Evolutionary conservation across 1,140 invertebrate genomes (phyloP).

Genomic region (Aradophagus sp.): DNA sequence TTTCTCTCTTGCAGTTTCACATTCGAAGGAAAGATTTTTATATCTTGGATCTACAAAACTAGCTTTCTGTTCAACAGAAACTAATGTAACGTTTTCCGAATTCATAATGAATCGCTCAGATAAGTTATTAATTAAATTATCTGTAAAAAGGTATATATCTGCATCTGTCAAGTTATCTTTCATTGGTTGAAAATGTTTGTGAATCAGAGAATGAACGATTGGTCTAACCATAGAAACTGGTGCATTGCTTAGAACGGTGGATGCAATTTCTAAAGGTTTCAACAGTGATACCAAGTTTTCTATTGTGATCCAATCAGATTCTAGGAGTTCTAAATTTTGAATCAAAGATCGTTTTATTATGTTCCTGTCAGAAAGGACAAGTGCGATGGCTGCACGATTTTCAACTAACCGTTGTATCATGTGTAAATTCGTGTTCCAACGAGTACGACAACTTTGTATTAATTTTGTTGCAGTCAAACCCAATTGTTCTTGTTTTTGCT

Average conservation of each 20-base stretch:
- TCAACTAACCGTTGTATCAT: slow-evolving; percentile 9
- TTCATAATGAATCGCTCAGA: no score
- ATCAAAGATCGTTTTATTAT: neutral
- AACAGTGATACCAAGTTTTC: slow-evolving; percentile 5
- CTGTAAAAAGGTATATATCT: neutral
- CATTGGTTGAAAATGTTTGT: no score
- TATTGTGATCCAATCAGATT: slow-evolving; percentile 6
- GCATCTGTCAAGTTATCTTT: neutral
- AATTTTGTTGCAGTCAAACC: neutral
- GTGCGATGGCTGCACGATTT: slow-evolving; percentile 2
- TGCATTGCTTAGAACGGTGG: neutral
- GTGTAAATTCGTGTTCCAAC: slow-evolving; percentile 6
- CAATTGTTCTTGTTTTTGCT: slow-evolving; percentile 11
- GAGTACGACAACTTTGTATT: slow-evolving; percentile 9
- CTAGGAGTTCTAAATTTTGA: slow-evolving; percentile 8
- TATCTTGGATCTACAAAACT: no score
- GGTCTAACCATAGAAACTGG: slow-evolving; percentile 12
- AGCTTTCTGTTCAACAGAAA: no score
- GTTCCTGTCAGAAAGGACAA: slow-evolving; percentile 4
- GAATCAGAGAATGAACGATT: neutral
- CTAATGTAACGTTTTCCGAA: no score
- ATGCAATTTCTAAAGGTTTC: slow-evolving; percentile 3
- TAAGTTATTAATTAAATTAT: no score
- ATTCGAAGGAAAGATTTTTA: no score
- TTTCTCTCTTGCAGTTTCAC: no score